Percentiles rank a stretch among this genome's conserved stretches.
phyloP scores from a whole-genome alignment of 2,113 vertebrate species.

The Ceyx margarethae region DNA sequence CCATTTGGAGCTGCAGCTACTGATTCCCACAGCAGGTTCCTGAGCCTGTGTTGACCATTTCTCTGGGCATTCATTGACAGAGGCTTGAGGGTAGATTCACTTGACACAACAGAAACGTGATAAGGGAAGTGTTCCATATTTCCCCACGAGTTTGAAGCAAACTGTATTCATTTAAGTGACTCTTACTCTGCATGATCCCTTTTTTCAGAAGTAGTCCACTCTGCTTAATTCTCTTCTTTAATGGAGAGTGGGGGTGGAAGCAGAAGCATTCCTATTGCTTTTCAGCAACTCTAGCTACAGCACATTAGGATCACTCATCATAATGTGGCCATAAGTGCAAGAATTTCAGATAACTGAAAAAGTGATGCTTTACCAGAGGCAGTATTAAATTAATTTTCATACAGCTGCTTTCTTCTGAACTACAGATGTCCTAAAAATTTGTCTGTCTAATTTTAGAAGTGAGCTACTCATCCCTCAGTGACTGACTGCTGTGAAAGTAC shows the following conservation, averaged over 20 bases:
- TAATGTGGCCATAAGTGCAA: neutral
- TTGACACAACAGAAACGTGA: neutral
- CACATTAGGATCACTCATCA: neutral
- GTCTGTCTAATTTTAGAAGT: constrained; percentile 38
- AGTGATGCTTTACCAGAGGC: constrained; percentile 47
- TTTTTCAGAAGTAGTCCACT: neutral
- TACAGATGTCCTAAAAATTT: constrained; percentile 39
- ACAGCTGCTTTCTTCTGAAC: constrained; percentile 34
- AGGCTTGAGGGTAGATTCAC: neutral
- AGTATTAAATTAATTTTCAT: constrained; percentile 46
- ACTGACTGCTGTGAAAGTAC: neutral
- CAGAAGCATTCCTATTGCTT: neutral
- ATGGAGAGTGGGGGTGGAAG: neutral
- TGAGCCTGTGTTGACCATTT: neutral
- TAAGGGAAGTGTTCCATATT: neutral
- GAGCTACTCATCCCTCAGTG: neutral
- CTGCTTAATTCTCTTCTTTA: neutral
- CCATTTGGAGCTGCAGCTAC: neutral
- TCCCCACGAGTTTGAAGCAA: neutral
- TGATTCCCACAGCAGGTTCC: neutral
- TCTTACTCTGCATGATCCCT: neutral
- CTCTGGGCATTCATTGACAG: neutral
- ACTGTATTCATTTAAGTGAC: neutral
- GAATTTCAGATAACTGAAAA: constrained; percentile 31
- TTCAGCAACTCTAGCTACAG: neutral